Conservation (phyloP, 2,888 invertebrate genomes). For the Cataglyphis cursor region DNA sequence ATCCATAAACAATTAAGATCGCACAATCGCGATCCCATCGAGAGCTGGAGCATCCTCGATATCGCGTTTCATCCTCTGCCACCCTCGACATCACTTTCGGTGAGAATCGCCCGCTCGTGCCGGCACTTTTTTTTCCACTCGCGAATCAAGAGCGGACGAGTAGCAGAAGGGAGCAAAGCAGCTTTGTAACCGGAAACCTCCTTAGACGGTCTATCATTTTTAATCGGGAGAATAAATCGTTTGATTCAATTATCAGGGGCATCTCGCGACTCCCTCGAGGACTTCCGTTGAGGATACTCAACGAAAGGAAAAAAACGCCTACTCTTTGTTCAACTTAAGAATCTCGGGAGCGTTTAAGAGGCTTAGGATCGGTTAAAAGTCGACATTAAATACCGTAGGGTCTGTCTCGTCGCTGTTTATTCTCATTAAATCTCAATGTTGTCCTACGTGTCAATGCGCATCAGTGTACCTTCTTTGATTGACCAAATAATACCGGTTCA, state of each 20-base stretch:
- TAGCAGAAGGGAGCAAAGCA: slow-evolving; percentile 78
- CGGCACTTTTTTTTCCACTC: slow-evolving; percentile 71
- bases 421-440: slow-evolving; percentile 41
- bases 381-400: slow-evolving; percentile 74
- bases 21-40: slow-evolving; percentile 7
- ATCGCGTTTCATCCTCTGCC: slow-evolving; percentile 77
- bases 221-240: slow-evolving; percentile 87
- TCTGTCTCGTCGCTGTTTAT: slow-evolving; percentile 56
- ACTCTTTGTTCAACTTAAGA: slow-evolving; percentile 85
- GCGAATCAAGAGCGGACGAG: slow-evolving; percentile 63
- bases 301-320: slow-evolving; percentile 76
- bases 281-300: slow-evolving; percentile 66
- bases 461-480: slow-evolving; percentile 18
- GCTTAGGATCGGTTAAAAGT: slow-evolving; percentile 82
- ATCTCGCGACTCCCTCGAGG: slow-evolving; percentile 74
- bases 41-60: slow-evolving; percentile 45
- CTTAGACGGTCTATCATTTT: slow-evolving; percentile 83
- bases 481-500: background rate
- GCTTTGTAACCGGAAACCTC: slow-evolving; percentile 85
- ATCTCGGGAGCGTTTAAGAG: slow-evolving; percentile 84
- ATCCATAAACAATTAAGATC: background rate
- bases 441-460: slow-evolving; percentile 31
- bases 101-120: slow-evolving; percentile 74
- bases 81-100: slow-evolving; percentile 70
- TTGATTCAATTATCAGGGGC: slow-evolving; percentile 85